Evolutionary conservation across 2,113 vertebrate genomes (phyloP), one percentile per base, ranked within the genome.

Genomic region (Cygnus atratus): DNA sequence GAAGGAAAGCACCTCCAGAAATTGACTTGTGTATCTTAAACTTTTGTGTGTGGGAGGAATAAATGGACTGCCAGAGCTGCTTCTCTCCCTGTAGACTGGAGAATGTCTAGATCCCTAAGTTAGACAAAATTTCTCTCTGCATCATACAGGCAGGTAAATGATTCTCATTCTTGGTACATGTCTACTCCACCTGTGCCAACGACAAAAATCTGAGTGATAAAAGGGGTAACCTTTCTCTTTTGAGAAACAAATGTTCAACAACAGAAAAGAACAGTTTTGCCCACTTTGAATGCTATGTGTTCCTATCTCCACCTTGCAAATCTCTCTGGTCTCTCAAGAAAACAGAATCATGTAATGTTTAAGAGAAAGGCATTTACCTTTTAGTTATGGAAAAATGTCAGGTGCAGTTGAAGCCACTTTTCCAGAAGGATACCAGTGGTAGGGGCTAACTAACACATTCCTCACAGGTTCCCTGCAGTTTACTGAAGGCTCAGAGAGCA

Each of bases 211-310:
- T 1, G 0, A 74, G 14, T 87, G 25, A 28, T 31, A 78, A 75
- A 84, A 67, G 20, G 6, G 2, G 6, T 39, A 43, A 77, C 2
- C 2, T 75, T 93, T 85, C n/a, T 29, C 13, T 15, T 28, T 3
- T 65, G 41, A 83, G 9, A 46, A 66, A 66, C 4, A 58, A 70
- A 73, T 3, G 0, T 31, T 83, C 65, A 54, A 29, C 26, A 29
- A 52, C 21, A 70, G 15, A 73, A 73, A 70, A 82, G 6, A 19
- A 43, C 0, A 19, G 20, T 0, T 31, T 55, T 65, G 6, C 3
- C 3, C 8, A 15, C 39, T 74, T 93, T 3, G 1, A 58, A 68
- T 82, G 77, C 26, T 0, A 0, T 29, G 2, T n/a, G 5, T 41
- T 76, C 6, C 29, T 9, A 33, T 24, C 11, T 85, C 13, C 20